Evolutionary conservation across 2,113 vertebrate genomes (phyloP).

Genomic region (Tamias sibiricus): DNA sequence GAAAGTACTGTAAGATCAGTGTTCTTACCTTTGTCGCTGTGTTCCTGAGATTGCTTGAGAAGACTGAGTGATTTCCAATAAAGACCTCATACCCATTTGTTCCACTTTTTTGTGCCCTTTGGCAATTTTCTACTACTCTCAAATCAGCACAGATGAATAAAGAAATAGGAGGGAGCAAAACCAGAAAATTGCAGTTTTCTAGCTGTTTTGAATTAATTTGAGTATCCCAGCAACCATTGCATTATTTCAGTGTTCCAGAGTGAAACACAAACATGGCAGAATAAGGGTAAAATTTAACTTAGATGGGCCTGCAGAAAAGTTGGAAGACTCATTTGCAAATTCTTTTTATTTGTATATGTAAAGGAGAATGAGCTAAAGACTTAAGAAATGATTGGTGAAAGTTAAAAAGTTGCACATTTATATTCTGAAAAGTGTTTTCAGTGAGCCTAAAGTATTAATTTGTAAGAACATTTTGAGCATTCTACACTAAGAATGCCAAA

Average conservation of each 20-base stretch:
- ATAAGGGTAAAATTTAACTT: background rate
- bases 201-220: constrained; percentile 2
- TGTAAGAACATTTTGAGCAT: constrained; percentile 29
- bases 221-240: background rate
- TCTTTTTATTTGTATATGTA: background rate
- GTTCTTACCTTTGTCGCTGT: background rate
- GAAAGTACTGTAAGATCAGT: background rate
- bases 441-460: background rate
- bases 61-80: background rate
- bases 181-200: background rate
- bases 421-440: constrained; percentile 45
- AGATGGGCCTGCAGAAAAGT: background rate
- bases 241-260: background rate
- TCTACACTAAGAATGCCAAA: background rate
- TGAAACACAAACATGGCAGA: constrained; percentile 11
- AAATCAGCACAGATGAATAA: constrained; percentile 19
- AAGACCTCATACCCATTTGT: background rate
- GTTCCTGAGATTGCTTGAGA: constrained; percentile 21
- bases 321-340: background rate
- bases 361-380: background rate
- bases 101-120: background rate
- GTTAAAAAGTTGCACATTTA: constrained; percentile 30
- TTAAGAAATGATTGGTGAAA: constrained; percentile 9
- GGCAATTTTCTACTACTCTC: background rate
- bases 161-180: background rate